Evolutionary conservation across 2,888 invertebrate species (phyloP).

Genomic region (Microchrysa polita): DNA sequence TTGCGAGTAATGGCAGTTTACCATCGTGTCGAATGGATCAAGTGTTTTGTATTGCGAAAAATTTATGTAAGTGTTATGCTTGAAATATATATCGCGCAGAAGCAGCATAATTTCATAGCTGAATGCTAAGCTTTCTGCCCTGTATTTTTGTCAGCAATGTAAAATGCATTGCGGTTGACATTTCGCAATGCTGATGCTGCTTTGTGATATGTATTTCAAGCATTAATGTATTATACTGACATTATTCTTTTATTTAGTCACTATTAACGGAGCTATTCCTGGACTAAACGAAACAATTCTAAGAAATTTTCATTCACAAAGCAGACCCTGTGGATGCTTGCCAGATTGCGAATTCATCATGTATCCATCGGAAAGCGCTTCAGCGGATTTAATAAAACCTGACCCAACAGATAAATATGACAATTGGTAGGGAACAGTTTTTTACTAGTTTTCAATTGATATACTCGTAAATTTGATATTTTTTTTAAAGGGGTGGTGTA

Average conservation of each 20-base stretch:
- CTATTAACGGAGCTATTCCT: conserved; percentile 63
- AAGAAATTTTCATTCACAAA: conserved; percentile 45
- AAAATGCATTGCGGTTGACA: background rate
- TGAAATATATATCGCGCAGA: too few species aligned
- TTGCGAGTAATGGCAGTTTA: conserved; percentile 63
- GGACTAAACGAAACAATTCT: conserved; percentile 54
- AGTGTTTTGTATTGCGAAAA: conserved; percentile 57
- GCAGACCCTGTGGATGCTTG: conserved; percentile 66
- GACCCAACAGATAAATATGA: conserved; percentile 53
- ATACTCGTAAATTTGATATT: background rate
- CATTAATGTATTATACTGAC: too few species aligned
- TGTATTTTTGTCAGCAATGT: too few species aligned
- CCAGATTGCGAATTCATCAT: conserved; percentile 72
- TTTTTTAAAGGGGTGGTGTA: background rate
- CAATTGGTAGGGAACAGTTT: too few species aligned
- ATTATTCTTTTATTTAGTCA: conserved; percentile 50
- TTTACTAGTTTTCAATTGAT: too few species aligned
- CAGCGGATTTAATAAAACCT: conserved; percentile 66
- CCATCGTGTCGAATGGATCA: conserved; percentile 56
- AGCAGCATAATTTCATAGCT: too few species aligned
- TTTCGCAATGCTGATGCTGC: too few species aligned
- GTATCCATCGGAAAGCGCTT: conserved; percentile 72
- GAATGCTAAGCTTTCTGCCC: too few species aligned
- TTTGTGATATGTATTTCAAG: background rate
- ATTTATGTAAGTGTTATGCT: conserved; percentile 57